Evolutionary conservation across 2,797 vertebrate genomes (phyloP).

Genomic region (Sarcophilus harrisii): DNA sequence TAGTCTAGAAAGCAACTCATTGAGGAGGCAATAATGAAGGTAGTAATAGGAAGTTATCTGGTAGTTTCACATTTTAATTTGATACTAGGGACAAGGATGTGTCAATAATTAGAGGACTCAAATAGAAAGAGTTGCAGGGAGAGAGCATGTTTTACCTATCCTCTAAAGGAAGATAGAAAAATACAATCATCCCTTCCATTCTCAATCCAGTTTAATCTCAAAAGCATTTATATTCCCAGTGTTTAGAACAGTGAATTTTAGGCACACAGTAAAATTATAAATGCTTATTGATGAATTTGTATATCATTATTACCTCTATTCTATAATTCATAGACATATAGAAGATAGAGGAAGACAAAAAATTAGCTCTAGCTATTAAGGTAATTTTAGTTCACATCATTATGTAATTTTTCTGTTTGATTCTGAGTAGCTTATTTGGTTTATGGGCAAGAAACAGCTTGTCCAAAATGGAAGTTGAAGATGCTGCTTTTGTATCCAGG

Average conservation of each 20-base stretch:
- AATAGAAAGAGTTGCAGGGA: background rate
- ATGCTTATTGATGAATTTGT: background rate
- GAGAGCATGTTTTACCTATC: background rate
- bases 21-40: background rate
- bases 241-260: too few relatives aligned
- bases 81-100: background rate
- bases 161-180: background rate
- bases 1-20: background rate
- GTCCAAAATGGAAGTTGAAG: constrained; percentile 41
- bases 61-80: background rate
- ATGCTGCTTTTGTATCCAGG: constrained; percentile 53
- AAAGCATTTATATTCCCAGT: background rate
- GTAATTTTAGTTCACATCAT: background rate
- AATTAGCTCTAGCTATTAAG: background rate
- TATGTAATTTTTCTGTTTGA: constrained; percentile 20
- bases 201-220: background rate
- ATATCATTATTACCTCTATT: background rate
- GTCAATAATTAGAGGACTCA: background rate
- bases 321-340: background rate
- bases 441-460: constrained; percentile 41
- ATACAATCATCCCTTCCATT: background rate
- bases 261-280: background rate
- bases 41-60: background rate
- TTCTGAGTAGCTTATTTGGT: constrained; percentile 29
- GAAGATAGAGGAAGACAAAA: background rate